Percentiles rank a stretch among this genome's conserved stretches.
phyloP scores from a whole-genome alignment of 2,113 vertebrate species.

The Garra rufa region DNA sequence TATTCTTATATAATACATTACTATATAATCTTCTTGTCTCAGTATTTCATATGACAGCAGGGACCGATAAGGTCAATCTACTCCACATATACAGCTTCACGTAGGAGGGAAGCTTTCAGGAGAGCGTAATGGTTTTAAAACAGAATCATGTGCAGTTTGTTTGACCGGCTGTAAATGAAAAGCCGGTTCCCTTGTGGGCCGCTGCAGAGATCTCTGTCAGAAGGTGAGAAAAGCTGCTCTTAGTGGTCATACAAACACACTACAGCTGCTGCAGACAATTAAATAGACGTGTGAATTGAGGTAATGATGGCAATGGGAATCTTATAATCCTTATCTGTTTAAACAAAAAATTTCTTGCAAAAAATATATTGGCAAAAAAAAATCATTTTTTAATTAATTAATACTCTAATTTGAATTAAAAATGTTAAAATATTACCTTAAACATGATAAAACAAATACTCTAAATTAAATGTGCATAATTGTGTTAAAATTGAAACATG shows the following conservation, averaged over 20 bases:
- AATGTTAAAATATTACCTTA: neutral
- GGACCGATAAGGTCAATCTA: neutral
- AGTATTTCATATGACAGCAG: neutral
- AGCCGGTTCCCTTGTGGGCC: neutral
- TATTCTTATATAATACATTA: neutral
- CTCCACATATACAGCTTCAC: neutral
- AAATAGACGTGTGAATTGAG: neutral
- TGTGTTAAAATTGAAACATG: no score
- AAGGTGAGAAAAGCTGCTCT: constrained; percentile 62
- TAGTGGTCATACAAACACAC: constrained; percentile 60
- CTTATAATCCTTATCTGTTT: neutral
- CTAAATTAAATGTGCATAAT: neutral
- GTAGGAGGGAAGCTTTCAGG: neutral
- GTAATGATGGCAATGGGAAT: neutral
- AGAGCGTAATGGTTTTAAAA: constrained; percentile 1
- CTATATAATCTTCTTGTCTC: neutral
- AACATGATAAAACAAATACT: neutral
- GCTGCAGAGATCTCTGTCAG: neutral
- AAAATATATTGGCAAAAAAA: no score
- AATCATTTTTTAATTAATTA: neutral
- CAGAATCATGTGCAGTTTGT: constrained; percentile 19
- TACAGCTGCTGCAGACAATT: constrained; percentile 25
- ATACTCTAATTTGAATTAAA: neutral
- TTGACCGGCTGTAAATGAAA: neutral
- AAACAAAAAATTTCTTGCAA: no score